These are phyloP conservation scores for Chrysotoxum bicinctum DNA, from an alignment of 2,888 invertebrate species.

Conservation along the genomic window DNA sequence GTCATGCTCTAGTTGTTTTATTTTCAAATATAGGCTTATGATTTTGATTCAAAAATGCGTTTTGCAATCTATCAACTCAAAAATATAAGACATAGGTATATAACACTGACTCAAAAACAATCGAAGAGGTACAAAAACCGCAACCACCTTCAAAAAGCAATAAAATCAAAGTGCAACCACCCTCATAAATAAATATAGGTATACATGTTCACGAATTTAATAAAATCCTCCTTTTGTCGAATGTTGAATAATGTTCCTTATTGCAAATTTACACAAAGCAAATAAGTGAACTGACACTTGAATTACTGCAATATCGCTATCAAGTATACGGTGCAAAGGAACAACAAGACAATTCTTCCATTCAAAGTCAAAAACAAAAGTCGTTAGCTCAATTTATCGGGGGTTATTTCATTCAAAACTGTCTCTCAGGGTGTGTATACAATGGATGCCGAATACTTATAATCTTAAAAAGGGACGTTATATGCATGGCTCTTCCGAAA, in stretches of 20 bases:
- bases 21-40: no score
- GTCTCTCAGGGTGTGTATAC: conserved; percentile 55
- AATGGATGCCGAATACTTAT: conserved; percentile 65
- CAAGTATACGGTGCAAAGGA: conserved; percentile 57
- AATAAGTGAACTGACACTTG: conserved; percentile 81
- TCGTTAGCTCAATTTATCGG: conserved; percentile 71
- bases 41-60: no score
- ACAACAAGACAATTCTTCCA: conserved; percentile 69
- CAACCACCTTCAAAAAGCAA: conserved; percentile 39
- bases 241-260: conserved; percentile 76
- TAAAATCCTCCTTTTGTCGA: conserved; percentile 68
- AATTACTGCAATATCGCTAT: conserved; percentile 77
- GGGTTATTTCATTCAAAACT: conserved; percentile 70
- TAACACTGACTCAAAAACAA: not conserved
- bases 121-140: conserved; percentile 5
- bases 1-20: no score
- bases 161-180: conserved; percentile 39
- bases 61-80: no score
- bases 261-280: conserved; percentile 81
- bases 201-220: conserved; percentile 43
- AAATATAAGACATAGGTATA: no score
- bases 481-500: conserved; percentile 48
- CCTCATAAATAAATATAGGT: conserved; percentile 16
- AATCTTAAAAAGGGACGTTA: conserved; percentile 67
- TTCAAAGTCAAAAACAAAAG: conserved; percentile 72